A percentile compares a stretch with the other conserved stretches of the same genome.
These are phyloP conservation scores for Drosophila truncata DNA, from an alignment of 1,140 invertebrate species.

Conservation along the genomic window DNA sequence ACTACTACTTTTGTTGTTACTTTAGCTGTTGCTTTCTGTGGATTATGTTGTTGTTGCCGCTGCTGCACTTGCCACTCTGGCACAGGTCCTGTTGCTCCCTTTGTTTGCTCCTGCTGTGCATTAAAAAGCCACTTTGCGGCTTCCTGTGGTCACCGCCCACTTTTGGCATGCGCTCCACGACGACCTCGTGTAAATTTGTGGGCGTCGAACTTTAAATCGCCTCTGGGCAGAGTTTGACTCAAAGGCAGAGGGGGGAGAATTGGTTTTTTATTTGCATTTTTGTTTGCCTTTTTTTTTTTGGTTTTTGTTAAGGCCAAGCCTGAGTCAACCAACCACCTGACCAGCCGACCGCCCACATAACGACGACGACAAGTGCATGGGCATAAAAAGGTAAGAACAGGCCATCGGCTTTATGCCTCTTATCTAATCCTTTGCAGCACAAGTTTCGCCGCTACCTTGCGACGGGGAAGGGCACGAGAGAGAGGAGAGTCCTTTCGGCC, in stretches of 20 bases:
- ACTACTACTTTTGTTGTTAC: slow-evolving; percentile 5
- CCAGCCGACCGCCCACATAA: slow-evolving; percentile 37
- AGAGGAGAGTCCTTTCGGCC: slow-evolving; percentile 33
- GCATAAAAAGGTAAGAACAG: slow-evolving; percentile 68
- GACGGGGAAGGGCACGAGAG: neutral
- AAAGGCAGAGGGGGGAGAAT: slow-evolving; percentile 27
- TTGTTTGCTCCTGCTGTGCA: slow-evolving; percentile 70
- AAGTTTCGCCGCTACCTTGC: slow-evolving; percentile 57
- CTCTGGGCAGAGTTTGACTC: slow-evolving; percentile 8
- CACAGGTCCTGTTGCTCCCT: slow-evolving; percentile 17
- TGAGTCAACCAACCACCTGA: neutral
- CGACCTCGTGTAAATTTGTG: slow-evolving; percentile 66
- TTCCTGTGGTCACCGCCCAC: slow-evolving; percentile 75
- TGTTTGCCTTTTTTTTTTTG: slow-evolving; percentile 31
- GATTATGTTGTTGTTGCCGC: slow-evolving; percentile 21
- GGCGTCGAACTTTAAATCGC: slow-evolving; percentile 68
- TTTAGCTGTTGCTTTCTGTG: slow-evolving; percentile 41
- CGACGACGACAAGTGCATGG: slow-evolving; percentile 74
- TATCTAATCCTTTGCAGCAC: slow-evolving; percentile 80
- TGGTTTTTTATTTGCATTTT: slow-evolving; percentile 51
- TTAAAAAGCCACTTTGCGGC: slow-evolving; percentile 82
- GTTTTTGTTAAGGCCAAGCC: slow-evolving; percentile 16
- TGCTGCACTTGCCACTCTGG: slow-evolving; percentile 18
- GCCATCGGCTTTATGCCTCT: slow-evolving; percentile 51
- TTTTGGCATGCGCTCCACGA: slow-evolving; percentile 47